These are phyloP conservation scores for Psilanteris sp. DNA, from an alignment of 1,140 invertebrate genomes.

Conservation along the genomic window DNA sequence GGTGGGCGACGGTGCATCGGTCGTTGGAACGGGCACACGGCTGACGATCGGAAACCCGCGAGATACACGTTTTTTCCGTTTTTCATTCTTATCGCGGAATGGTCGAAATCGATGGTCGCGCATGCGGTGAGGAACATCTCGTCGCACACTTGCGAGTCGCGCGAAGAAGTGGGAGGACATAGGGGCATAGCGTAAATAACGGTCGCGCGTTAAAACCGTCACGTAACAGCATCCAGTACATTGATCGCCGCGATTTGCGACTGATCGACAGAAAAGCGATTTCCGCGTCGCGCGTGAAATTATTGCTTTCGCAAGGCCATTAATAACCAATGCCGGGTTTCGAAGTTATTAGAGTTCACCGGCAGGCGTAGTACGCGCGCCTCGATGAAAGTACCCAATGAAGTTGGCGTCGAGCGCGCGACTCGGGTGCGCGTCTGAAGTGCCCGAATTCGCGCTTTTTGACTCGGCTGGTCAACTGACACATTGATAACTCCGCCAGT, in stretches of 20 bases:
- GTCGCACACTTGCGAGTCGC: conserved; percentile 6
- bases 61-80: too few species aligned
- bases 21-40: too few species aligned
- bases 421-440: too few species aligned
- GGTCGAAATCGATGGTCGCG: conserved; percentile 77
- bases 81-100: conserved; percentile 68
- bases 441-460: too few species aligned
- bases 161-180: conserved; percentile 14
- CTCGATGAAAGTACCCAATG: too few species aligned
- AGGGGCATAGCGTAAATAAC: conserved; percentile 45
- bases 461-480: too few species aligned
- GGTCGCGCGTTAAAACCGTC: conserved; percentile 76
- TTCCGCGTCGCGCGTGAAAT: conserved; percentile 11
- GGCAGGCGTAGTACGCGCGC: not conserved
- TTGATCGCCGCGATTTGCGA: conserved; percentile 58
- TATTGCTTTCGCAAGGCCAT: conserved; percentile 10
- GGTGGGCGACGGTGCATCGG: too few species aligned
- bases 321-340: not conserved
- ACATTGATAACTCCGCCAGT: too few species aligned
- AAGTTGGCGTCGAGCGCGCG: too few species aligned
- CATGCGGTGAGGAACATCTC: conserved; percentile 70
- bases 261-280: conserved; percentile 55
- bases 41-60: too few species aligned
- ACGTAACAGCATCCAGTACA: conserved; percentile 76
- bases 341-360: not conserved